These are phyloP conservation scores for Motacilla tschutschensis DNA, from an alignment of 2,113 vertebrate genomes.

Conservation along the genomic window DNA sequence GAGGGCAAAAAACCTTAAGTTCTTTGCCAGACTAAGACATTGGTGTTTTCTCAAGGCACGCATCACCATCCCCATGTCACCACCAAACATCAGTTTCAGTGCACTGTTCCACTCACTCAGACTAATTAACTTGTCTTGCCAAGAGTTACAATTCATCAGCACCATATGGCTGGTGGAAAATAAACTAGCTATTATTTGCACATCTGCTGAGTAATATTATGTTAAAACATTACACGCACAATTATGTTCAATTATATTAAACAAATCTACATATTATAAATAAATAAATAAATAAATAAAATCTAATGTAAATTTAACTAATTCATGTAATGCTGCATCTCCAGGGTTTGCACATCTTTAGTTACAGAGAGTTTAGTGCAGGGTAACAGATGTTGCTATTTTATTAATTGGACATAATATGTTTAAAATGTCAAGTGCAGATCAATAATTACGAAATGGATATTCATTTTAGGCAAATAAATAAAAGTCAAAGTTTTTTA, in stretches of 20 bases:
- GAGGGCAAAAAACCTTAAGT: background rate
- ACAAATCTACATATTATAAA: conserved; percentile 59
- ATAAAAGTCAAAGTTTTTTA: background rate
- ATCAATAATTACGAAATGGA: conserved; percentile 33
- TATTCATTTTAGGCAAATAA: conserved; percentile 35
- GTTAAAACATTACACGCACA: conserved; percentile 74
- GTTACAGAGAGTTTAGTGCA: conserved; percentile 72
- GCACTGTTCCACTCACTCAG: background rate
- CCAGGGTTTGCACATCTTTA: conserved; percentile 69
- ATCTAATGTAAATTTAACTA: conserved; percentile 60
- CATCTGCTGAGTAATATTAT: conserved; percentile 76
- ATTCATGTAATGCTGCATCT: conserved; percentile 71
- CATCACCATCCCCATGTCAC: background rate
- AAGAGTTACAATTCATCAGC: background rate
- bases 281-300: background rate
- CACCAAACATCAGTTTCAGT: background rate
- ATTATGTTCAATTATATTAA: conserved; percentile 82
- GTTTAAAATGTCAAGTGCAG: conserved; percentile 64
- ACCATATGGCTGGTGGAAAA: conserved; percentile 65
- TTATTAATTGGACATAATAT: conserved; percentile 67
- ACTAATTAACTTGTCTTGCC: background rate
- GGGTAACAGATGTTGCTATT: conserved; percentile 69
- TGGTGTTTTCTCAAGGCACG: background rate
- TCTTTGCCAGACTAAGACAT: background rate
- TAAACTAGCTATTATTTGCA: conserved; percentile 73